Conservation (phyloP, 2,797 vertebrate species). For the Sciaenops ocellatus region DNA sequence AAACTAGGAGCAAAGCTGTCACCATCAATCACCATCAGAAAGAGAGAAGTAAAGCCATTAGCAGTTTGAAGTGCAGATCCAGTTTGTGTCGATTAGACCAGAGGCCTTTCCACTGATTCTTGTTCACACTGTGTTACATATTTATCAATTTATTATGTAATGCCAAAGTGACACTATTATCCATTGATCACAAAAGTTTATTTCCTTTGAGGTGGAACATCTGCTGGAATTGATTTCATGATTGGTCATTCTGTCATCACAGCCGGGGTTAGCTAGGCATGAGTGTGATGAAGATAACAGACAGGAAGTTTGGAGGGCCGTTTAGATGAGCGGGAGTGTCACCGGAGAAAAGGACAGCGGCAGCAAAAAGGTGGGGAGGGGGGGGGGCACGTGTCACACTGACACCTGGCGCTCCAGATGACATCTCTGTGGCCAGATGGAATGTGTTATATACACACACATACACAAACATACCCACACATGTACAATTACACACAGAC, state of each 20-base stretch:
- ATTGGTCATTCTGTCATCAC: constrained; percentile 59
- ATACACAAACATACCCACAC: constrained; percentile 59
- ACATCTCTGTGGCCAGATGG: constrained; percentile 85
- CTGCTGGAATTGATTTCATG: constrained; percentile 69
- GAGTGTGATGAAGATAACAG: constrained; percentile 63
- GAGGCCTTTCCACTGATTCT: constrained; percentile 50
- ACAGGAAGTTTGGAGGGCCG: constrained; percentile 77
- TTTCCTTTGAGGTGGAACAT: constrained; percentile 74
- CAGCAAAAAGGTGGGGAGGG: constrained; percentile 18
- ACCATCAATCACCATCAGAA: constrained; percentile 65
- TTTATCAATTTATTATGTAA: constrained; percentile 69
- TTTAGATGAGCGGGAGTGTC: constrained; percentile 74
- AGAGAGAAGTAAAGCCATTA: constrained; percentile 65
- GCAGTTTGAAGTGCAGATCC: constrained; percentile 64
- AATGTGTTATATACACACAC: constrained; percentile 77
- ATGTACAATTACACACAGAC: constrained; percentile 58
- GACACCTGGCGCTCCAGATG: constrained; percentile 90
- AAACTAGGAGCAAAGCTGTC: constrained; percentile 73
- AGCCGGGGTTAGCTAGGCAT: constrained; percentile 65
- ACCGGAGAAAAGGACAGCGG: constrained; percentile 68
- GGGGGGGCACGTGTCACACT: constrained; percentile 70
- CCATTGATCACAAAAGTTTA: constrained; percentile 69
- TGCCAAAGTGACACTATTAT: constrained; percentile 69
- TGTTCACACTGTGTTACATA: constrained; percentile 48
- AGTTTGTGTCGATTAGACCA: constrained; percentile 71